These are phyloP conservation scores for Augiades crinisus DNA, from an alignment of 2,888 invertebrate genomes.

Conservation along the genomic window DNA sequence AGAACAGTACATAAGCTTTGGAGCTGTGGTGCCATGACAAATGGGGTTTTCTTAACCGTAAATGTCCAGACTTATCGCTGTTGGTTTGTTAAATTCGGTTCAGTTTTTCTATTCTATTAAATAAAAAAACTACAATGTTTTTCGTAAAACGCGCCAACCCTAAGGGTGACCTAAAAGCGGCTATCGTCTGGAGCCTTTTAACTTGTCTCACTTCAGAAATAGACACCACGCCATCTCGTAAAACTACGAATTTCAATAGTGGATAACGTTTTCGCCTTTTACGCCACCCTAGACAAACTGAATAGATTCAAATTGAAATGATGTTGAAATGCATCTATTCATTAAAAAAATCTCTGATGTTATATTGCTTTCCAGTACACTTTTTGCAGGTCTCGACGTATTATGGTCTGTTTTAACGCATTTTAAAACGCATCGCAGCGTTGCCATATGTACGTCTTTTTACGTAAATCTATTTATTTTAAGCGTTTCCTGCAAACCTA, in stretches of 20 bases:
- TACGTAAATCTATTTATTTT: neutral
- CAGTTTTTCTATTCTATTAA: too few relatives aligned
- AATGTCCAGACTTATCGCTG: too few relatives aligned
- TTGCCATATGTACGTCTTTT: too few relatives aligned
- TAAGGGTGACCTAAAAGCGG: conserved; percentile 53
- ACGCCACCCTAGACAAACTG: conserved; percentile 15
- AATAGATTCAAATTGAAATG: conserved; percentile 19
- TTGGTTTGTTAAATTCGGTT: too few relatives aligned
- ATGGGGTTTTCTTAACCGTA: too few relatives aligned
- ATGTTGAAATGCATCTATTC: conserved; percentile 11
- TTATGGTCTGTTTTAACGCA: too few relatives aligned
- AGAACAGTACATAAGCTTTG: too few relatives aligned
- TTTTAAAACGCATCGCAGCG: too few relatives aligned
- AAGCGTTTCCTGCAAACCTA: too few relatives aligned
- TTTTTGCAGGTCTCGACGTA: neutral
- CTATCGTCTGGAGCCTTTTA: conserved; percentile 55
- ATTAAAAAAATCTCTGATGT: conserved; percentile 2
- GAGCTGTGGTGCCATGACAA: too few relatives aligned
- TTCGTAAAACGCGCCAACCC: neutral
- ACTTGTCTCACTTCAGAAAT: conserved; percentile 58
- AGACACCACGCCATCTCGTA: conserved; percentile 47
- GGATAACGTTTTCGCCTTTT: conserved; percentile 15
- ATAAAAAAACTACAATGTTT: too few relatives aligned
- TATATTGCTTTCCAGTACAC: too few relatives aligned
- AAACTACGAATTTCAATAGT: conserved; percentile 22